A percentile compares a stretch with the other conserved stretches of the same genome.
phyloP scores from a whole-genome alignment of 2,888 invertebrate species.

The Branchipolynoe longqiensis region DNA sequence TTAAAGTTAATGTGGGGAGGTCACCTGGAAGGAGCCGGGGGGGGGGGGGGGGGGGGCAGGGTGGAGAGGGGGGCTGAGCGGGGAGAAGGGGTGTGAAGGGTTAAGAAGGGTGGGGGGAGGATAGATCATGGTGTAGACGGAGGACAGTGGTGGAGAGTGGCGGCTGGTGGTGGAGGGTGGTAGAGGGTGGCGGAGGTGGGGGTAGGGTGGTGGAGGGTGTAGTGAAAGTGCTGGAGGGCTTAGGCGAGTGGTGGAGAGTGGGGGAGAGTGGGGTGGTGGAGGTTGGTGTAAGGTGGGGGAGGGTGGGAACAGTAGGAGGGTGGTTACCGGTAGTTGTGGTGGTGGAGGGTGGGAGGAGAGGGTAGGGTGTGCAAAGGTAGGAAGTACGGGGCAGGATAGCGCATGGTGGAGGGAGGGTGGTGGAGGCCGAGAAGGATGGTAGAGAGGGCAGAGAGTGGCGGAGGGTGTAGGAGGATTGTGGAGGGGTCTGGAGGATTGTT shows the following conservation, averaged over 20 bases:
- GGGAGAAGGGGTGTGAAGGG: not conserved
- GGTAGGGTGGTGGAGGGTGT: not conserved
- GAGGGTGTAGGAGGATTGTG: too few species aligned
- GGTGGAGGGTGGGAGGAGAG: not conserved
- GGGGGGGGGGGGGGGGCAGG: not conserved
- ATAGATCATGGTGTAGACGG: not conserved
- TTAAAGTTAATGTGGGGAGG: constrained; percentile 1
- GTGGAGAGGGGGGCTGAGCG: not conserved
- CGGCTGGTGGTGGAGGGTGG: too few species aligned
- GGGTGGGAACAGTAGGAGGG: not conserved
- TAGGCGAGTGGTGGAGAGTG: not conserved
- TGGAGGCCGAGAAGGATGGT: too few species aligned
- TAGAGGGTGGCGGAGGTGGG: too few species aligned
- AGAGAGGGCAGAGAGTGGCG: too few species aligned
- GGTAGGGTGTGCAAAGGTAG: not conserved
- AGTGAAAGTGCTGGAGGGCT: not conserved
- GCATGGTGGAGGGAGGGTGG: too few species aligned
- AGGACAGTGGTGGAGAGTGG: not conserved
- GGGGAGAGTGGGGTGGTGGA: too few species aligned
- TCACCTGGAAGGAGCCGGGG: too few species aligned
- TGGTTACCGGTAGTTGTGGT: not conserved
- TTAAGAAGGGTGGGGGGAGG: not conserved
- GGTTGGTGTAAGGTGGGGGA: not conserved
- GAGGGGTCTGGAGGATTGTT: too few species aligned
- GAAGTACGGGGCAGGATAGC: too few species aligned